Evolutionary conservation across 2,797 vertebrate genomes (phyloP), one percentile per base, ranked within the genome.

Genomic region (Cyclura pinguis): DNA sequence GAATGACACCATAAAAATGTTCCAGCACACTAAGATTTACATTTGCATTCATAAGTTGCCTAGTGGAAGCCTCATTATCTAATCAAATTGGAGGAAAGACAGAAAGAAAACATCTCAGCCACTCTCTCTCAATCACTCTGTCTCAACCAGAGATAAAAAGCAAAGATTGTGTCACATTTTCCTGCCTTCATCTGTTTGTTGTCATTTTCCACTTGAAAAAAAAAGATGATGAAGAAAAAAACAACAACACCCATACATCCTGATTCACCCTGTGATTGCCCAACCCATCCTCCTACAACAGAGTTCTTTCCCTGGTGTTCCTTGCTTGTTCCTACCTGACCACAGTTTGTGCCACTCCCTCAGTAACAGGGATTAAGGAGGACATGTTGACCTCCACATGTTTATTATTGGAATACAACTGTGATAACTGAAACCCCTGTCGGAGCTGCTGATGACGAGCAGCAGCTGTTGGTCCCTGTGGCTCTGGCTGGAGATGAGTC

Each of bases 131-230:
- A 64, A 78, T 88, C 22, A 50, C 42, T 89, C 72, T 57, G 20
- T 38, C 57, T 76, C 55, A 73, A 55, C 69, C 42, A 1, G 80
- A 87, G 78, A 83, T 91, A 52, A 82, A 89, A 86, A 69, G 50
- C 83, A 91, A 85, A 89, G 82, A 87, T 80, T 77, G 16, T 74
- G 59, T 14, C 12, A 35, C 72, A 14, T 89, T 64, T 74, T 89
- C 67, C 69, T 38, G 67, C 80, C 81, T 20, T 62, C 4, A 10
- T 72, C 27, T 29, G 29, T 89, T 64, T 24, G 55, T 90, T 92
- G 89, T 86, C 47, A 80, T 67, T 92, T 82, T n/a, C 90, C 64
- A 52, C 85, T 88, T 91, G 82, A 77, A 84, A 91, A 82, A 78
- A 29, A 69, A 72, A 50, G 29, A 38, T n/a, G 52, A 38, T 90